Base-by-base conservation (phyloP, 2,888 invertebrate species). In the Encarsia formosa region DNA sequence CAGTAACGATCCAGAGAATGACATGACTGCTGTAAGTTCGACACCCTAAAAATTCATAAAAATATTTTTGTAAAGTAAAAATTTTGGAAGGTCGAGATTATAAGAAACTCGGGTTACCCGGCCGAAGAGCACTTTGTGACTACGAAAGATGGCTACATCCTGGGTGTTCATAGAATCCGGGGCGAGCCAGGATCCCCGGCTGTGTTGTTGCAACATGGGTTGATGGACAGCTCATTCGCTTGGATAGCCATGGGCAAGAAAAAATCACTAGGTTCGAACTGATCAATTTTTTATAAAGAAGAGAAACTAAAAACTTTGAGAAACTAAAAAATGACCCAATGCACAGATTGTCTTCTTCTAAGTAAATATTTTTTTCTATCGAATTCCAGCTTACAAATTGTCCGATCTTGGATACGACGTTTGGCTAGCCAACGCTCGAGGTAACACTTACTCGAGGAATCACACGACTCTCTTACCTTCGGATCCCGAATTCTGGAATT, bases 121-220 rank as follows among this genome's bases (percentile, higher is more conserved):
- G 79, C 84, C 0, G 88, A 91, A 73, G 79, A 83, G 1, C 88
- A 90, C 64, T 77, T 79, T 0, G 79, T 88, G 0, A 74, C 79
- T 43, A 93, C 94, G 0, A 78, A 82, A 23, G 94, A 94, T 71
- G 92, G 91, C 2, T 94, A 89, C 70, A 78, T 93, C 38, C 76
- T 94, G 39, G 85, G 84, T 2, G 59, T 94, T 39, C 92, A 92
- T 65, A 81, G 93, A 57, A 91, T 94, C 64, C 88, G 90, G 0
- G 78, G 78, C 59, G 78, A 78, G 46, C 75, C 75, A 18, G 67
- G 65, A 11, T 57, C 79, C 69, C 64, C 87, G 81, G 13, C 34
- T 11, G 84, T 84, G 46, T 77, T 89, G 56, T 71, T 92, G 31
- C 90, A 91, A 64, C 92, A 92, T 66, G 95, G 94, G 0, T 73